Evolutionary conservation across 2,888 invertebrate species (phyloP), one percentile per base, ranked within the genome.

Genomic region (Drosophila mayaguana): DNA sequence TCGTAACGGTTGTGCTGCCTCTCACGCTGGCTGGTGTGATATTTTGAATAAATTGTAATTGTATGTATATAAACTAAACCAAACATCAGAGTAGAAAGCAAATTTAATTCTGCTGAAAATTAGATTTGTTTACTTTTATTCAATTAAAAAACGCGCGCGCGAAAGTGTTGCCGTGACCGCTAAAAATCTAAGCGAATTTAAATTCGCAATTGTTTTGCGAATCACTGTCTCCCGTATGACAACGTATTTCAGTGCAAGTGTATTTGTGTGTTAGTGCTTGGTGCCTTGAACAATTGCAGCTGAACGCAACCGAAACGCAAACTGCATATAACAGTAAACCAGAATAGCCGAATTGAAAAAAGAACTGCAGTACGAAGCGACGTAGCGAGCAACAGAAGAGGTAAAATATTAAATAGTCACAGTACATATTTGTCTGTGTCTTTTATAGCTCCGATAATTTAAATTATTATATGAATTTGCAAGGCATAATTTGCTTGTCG

Each of bases 91-190:
- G 65, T 45, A 42, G 2, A 53, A 28, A 63, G n/a, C 42, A 51
- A 69, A 72, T 64, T 61, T 25, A 76, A 72, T 56, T 69, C 63
- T 65, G 71, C 32, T 64, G 72, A 25, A 50, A 55, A 46, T 57
- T 42, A 57, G 51, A 74, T 76, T 83, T 83, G 80, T 78, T 78
- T 80, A 75, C 60, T 76, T 83, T 74, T 55, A 78, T 73, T 88
- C 40, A 78, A 78, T 80, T 73, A 70, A 56, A 43, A 42, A 38
- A 36, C 61, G 62, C 28, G 50, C 42, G 66, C 48, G n/a, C 65
- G 53, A 78, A 78, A 74, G 61, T 63, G 55, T 71, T 69, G 57
- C 71, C 64, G 62, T 74, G 82, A 71, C 80, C 80, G 70, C 45
- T 48, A 70, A 46, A 65, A 48, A 73, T 22, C 57, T 45, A 67